Evolutionary conservation across 2,888 invertebrate species (phyloP), one percentile per base, ranked within the genome.

Genomic region (Spodoptera exigua): DNA sequence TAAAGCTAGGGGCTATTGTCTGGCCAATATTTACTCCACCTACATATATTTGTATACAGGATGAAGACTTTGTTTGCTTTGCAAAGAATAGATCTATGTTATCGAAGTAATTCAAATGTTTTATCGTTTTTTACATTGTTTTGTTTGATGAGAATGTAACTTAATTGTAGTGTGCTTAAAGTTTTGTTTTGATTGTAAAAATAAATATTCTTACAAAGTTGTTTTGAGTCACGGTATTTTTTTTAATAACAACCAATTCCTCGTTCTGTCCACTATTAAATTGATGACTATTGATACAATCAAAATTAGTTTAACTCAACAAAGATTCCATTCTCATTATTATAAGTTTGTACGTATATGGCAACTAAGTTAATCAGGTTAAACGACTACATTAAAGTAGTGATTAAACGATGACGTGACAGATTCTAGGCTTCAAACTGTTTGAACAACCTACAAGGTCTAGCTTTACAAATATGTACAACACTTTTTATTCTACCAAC

Each of bases 1-100:
- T 88, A 86, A 87, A 85, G 81, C 73, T 62, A 36, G 74, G 51
- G 72, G 72, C 80, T 74, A 77, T 85, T 82, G 79, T 78, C 73
- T 74, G 54, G 52, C 69, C 60, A 70, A 81, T 83, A 80, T 84
- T 80, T 81, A 66, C 57, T 61, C 44, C 46, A 60, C 52, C 62
- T 54, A 65, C 59, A 73, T 74, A 68, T 72, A 66, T 75, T 75
- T 72, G 63, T 73, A 54, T 71, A 76, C 69, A 69, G 70, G 63
- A 60, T 70, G 65, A 60, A 55, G 64, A 56, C 65, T 70, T 75
- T 78, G 71, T 74, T 74, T 70, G 62, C 57, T 39, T 47, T 61
- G 55, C 57, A 40, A 36, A 49, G 59, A 40, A 32, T 36, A 35
- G 48, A 74, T 69, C 66, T 58, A 76, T 75, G 66, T 44, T 72